Conservation (phyloP, 1,140 invertebrate species). For the Hermetia illucens region DNA sequence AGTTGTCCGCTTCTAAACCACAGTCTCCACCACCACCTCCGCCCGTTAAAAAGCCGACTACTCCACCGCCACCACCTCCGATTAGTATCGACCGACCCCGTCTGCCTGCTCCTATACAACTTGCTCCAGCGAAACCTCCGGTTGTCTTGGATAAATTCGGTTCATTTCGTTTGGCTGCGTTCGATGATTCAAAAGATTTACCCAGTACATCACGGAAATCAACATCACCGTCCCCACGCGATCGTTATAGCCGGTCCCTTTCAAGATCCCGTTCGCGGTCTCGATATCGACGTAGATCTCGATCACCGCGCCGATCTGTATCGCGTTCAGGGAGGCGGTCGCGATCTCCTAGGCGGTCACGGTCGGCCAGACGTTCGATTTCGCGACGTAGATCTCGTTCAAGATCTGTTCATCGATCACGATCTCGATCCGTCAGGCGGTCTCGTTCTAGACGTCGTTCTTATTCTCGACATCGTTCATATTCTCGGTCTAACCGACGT, state of each 20-base stretch:
- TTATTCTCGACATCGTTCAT: slow-evolving; percentile 9
- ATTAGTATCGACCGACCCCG: slow-evolving; percentile 18
- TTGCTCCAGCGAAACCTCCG: slow-evolving; percentile 27
- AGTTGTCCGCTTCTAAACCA: slow-evolving; percentile 2
- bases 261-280: slow-evolving; percentile 28
- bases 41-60: slow-evolving; percentile 10
- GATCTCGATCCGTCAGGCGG: background rate
- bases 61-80: slow-evolving; percentile 6
- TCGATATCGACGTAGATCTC: slow-evolving; percentile 24
- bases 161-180: slow-evolving; percentile 40
- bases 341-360: slow-evolving; percentile 32
- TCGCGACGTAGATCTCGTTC: too few relatives aligned
- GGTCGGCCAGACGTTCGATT: slow-evolving; percentile 29
- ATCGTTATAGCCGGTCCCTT: slow-evolving; percentile 31
- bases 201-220: slow-evolving; percentile 17
- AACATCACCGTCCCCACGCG: slow-evolving; percentile 22
- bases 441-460: slow-evolving; percentile 6
- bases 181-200: slow-evolving; percentile 31
- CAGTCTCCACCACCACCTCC: slow-evolving; percentile 7
- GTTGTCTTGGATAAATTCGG: slow-evolving; percentile 52
- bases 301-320: slow-evolving; percentile 31
- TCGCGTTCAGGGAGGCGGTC: slow-evolving; percentile 26
- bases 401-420: too few relatives aligned
- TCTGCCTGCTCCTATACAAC: slow-evolving; percentile 23
- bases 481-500: slow-evolving; percentile 7